Conservation (phyloP, 2,113 vertebrate genomes). For the Macheiramphus alcinus region DNA sequence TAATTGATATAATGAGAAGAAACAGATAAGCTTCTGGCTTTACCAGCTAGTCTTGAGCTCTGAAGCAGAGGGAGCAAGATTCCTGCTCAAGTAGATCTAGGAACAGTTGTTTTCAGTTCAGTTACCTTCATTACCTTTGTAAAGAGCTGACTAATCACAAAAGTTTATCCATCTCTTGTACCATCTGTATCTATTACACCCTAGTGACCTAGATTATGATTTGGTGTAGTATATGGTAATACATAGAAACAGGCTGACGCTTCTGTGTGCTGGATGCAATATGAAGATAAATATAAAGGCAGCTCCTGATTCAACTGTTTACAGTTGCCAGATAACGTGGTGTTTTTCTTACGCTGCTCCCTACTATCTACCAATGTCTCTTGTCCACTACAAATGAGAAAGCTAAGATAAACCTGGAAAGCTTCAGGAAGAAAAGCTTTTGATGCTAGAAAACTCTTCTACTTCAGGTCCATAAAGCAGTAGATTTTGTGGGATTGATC, state of each 20-base stretch:
- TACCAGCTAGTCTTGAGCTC: neutral
- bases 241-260: neutral
- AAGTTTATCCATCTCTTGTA: neutral
- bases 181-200: neutral
- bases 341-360: neutral
- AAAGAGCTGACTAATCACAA: neutral
- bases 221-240: neutral
- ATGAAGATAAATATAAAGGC: neutral
- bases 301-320: neutral
- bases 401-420: neutral
- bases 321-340: neutral
- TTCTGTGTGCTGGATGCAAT: neutral
- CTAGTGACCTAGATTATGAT: neutral
- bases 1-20: neutral
- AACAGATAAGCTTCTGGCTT: neutral
- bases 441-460: neutral
- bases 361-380: neutral
- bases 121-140: neutral
- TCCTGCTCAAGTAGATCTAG: neutral
- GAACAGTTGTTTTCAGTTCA: neutral
- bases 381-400: neutral
- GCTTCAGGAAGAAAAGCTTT: neutral
- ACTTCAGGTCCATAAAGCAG: neutral
- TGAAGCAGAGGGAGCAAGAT: neutral
- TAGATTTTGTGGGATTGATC: neutral